Evolutionary conservation across 2,888 invertebrate species (phyloP).

Genomic region (Belgica antarctica): DNA sequence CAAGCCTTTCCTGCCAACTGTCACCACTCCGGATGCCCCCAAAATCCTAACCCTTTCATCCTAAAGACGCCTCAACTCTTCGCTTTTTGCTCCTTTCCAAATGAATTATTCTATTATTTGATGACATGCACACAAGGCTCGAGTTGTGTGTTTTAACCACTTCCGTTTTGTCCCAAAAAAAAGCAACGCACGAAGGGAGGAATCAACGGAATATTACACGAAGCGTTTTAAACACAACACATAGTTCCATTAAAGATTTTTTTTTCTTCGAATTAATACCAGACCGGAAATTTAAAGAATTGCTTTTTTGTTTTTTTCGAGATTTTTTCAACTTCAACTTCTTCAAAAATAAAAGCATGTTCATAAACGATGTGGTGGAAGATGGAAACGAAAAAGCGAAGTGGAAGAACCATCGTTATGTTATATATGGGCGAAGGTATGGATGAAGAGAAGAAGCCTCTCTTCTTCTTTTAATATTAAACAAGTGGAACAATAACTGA

Average conservation of each 20-base stretch:
- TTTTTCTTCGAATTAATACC: slow-evolving; percentile 43
- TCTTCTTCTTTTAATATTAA: slow-evolving; percentile 39
- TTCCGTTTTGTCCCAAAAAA: slow-evolving; percentile 31
- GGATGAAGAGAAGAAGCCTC: background rate
- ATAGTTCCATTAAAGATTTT: slow-evolving; percentile 40
- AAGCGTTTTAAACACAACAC: slow-evolving; percentile 7
- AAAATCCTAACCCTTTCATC: too few species aligned
- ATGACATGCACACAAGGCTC: slow-evolving; percentile 8
- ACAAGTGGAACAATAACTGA: slow-evolving; percentile 44
- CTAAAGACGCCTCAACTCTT: background rate
- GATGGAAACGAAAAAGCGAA: slow-evolving; percentile 40
- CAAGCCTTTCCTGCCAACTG: too few species aligned
- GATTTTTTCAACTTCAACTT: slow-evolving; percentile 32
- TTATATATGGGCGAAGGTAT: slow-evolving; percentile 39
- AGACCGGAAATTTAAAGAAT: slow-evolving; percentile 44
- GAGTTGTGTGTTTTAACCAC: slow-evolving; percentile 34
- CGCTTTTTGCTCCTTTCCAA: slow-evolving; percentile 5
- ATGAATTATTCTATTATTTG: slow-evolving; percentile 6
- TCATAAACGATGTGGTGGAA: slow-evolving; percentile 42
- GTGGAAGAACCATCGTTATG: slow-evolving; percentile 23
- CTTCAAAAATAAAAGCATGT: slow-evolving; percentile 34
- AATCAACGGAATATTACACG: slow-evolving; percentile 19
- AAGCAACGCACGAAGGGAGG: background rate
- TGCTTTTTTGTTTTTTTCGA: slow-evolving; percentile 40
- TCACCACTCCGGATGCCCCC: too few species aligned